Conservation (phyloP, 2,797 vertebrate species). For the Picus viridis region DNA sequence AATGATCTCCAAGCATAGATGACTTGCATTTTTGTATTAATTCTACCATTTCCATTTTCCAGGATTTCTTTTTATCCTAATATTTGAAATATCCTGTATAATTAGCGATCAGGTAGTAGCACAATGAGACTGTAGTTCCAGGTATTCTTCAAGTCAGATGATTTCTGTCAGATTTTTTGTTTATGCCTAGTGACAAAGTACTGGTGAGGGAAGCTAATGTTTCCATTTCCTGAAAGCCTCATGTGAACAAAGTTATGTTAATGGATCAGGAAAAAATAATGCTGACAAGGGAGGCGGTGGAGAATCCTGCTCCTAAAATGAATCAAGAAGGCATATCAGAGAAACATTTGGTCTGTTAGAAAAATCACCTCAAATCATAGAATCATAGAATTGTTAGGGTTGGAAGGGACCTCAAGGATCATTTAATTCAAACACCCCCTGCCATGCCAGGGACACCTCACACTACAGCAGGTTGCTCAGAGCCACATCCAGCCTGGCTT, state of each 20-base stretch:
- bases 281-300: background rate
- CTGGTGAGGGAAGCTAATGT: background rate
- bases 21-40: background rate
- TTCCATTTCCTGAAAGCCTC: background rate
- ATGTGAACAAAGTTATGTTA: background rate
- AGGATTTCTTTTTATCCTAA: background rate
- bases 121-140: background rate
- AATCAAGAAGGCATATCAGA: background rate
- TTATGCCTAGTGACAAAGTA: background rate
- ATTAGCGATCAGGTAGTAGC: fast-evolving
- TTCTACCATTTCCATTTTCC: background rate
- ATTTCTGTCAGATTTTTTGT: background rate
- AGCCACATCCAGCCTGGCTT: no score
- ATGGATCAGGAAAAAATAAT: background rate
- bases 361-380: background rate
- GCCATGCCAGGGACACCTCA: no score
- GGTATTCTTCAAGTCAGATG: background rate
- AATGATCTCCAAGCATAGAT: background rate
- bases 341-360: background rate
- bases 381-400: background rate
- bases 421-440: no score
- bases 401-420: no score
- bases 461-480: no score
- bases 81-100: background rate
- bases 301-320: background rate